These are phyloP conservation scores for Meles meles DNA, from an alignment of 2,113 vertebrate species.

Conservation along the genomic window DNA sequence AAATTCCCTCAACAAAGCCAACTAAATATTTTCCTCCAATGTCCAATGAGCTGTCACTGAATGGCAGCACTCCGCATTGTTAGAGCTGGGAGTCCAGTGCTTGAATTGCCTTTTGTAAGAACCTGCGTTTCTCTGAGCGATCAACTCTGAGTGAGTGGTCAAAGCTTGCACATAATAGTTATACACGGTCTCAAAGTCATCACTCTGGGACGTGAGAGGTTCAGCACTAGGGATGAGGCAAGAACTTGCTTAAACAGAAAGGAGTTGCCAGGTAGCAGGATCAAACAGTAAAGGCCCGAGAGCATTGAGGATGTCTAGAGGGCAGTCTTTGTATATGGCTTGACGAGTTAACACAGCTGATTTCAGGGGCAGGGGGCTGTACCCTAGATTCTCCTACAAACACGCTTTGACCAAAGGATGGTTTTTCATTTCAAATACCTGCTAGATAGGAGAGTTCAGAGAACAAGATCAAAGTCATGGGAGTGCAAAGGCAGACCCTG, in stretches of 20 bases:
- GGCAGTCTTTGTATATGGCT: background rate
- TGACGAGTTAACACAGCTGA: background rate
- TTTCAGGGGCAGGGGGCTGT: background rate
- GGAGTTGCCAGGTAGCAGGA: background rate
- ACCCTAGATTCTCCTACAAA: background rate
- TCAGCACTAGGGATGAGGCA: background rate
- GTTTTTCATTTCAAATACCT: background rate
- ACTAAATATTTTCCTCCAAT: background rate
- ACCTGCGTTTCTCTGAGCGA: background rate
- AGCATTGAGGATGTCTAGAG: background rate
- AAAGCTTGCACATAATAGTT: background rate
- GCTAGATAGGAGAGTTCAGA: background rate
- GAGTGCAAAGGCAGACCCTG: background rate
- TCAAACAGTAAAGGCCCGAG: background rate
- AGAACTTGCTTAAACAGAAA: background rate
- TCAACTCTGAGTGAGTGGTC: background rate
- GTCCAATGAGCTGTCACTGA: background rate
- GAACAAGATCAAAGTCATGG: background rate
- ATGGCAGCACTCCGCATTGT: background rate
- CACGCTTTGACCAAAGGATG: background rate
- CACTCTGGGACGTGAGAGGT: background rate
- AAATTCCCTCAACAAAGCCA: slow-evolving; percentile 28
- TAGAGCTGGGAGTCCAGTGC: background rate
- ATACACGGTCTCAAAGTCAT: background rate
- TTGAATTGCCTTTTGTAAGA: background rate